A percentile compares a stretch with the other conserved stretches of the same genome.
Conservation (phyloP, 2,888 invertebrate species). For the Galeruca laticollis region DNA sequence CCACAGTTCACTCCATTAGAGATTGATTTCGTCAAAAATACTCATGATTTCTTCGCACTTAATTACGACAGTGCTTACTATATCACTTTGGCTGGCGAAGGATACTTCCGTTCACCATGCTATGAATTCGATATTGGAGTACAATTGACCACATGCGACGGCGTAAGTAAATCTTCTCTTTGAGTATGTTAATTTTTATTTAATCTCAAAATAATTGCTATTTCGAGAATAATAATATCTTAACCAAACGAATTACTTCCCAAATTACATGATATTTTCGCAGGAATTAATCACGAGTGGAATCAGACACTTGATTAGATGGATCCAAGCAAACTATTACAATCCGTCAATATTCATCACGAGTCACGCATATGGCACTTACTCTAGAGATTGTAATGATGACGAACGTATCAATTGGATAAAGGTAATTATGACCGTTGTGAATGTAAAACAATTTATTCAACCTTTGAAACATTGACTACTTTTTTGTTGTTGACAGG, state of each 20-base stretch:
- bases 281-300: slow-evolving; percentile 16
- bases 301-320: slow-evolving; percentile 18
- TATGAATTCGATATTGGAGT: slow-evolving; percentile 15
- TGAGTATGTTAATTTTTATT: too few species aligned
- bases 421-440: slow-evolving; percentile 1
- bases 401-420: slow-evolving; percentile 13
- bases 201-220: too few species aligned
- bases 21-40: slow-evolving; percentile 70
- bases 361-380: background rate
- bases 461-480: background rate
- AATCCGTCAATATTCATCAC: slow-evolving; percentile 29
- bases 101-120: background rate
- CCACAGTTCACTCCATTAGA: slow-evolving; percentile 73
- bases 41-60: slow-evolving; percentile 80
- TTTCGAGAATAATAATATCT: too few species aligned
- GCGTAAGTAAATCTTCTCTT: slow-evolving; percentile 6
- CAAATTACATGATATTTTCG: too few species aligned
- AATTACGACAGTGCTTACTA: slow-evolving; percentile 63
- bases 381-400: slow-evolving; percentile 17
- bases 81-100: background rate
- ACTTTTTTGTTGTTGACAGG: background rate
- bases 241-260: too few species aligned
- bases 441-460: background rate
- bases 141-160: background rate
- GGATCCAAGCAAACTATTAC: slow-evolving; percentile 23